Evolutionary conservation across 1,140 invertebrate genomes (phyloP).

Genomic region (Dinothrombium tinctorium): DNA sequence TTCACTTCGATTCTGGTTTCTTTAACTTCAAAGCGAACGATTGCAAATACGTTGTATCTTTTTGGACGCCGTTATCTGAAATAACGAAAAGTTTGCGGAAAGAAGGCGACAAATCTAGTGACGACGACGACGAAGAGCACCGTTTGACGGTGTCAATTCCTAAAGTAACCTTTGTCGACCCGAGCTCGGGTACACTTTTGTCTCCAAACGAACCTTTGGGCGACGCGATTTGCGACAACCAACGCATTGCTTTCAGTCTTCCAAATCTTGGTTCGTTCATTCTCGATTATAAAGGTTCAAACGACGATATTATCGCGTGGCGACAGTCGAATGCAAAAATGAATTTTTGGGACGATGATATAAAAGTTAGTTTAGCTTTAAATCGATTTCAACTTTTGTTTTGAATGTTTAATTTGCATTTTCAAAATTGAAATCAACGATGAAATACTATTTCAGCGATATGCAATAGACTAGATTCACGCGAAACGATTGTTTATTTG

Average conservation of each 20-base stretch:
- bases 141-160: background rate
- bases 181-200: background rate
- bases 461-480: too few relatives aligned
- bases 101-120: too few relatives aligned
- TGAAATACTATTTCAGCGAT: too few relatives aligned
- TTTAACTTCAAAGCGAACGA: constrained; percentile 2
- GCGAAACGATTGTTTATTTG: too few relatives aligned
- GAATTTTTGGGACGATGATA: background rate
- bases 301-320: too few relatives aligned
- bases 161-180: background rate
- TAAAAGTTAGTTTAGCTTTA: background rate
- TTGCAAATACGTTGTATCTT: background rate
- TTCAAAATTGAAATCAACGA: too few relatives aligned
- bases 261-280: background rate
- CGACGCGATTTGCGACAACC: background rate
- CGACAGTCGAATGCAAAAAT: background rate
- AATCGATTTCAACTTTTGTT: background rate
- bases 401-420: too few relatives aligned
- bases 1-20: constrained; percentile 4
- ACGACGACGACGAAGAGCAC: background rate
- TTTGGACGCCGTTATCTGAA: constrained; percentile 5
- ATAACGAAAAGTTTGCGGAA: background rate
- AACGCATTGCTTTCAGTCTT: background rate
- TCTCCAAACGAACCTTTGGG: background rate
- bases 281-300: too few relatives aligned